phyloP scores from a whole-genome alignment of 2,797 vertebrate species.

The Perodicticus potto region DNA sequence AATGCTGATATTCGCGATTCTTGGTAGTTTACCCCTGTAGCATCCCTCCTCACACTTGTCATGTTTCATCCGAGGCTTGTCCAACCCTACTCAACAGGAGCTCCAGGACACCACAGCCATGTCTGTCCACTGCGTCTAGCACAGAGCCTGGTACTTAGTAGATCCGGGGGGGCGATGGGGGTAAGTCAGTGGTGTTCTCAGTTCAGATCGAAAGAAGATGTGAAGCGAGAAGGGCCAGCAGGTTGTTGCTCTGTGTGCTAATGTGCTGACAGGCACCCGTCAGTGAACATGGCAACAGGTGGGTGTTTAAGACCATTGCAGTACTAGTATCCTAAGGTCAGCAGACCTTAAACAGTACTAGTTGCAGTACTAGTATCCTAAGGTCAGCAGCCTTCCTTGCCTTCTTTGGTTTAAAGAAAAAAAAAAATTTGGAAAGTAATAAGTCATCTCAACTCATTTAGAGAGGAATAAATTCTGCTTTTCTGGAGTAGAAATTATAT shows the following conservation, averaged over 20 bases:
- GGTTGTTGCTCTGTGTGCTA: neutral
- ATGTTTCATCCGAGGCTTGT: neutral
- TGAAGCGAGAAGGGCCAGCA: neutral
- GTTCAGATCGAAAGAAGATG: neutral
- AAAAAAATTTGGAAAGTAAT: neutral
- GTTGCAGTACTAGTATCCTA: too few species aligned
- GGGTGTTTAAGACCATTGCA: neutral
- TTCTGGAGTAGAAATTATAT: neutral
- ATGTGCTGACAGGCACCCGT: neutral
- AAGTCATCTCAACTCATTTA: neutral
- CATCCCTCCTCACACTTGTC: neutral
- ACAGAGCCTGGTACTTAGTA: rapidly evolving
- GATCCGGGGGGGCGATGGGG: neutral
- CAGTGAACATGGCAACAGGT: rapidly evolving
- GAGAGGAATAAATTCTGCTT: neutral
- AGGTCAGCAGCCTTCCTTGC: too few species aligned
- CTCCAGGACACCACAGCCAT: neutral
- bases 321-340: too few species aligned
- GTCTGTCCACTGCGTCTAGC: neutral
- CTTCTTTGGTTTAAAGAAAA: constrained; percentile 24
- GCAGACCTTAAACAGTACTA: too few species aligned
- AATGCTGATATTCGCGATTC: neutral
- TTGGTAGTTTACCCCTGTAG: neutral
- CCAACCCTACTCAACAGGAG: neutral
- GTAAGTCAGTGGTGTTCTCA: too few species aligned